Evolutionary conservation across 2,888 invertebrate genomes (phyloP).

Genomic region (Meiosimyza platycephala): DNA sequence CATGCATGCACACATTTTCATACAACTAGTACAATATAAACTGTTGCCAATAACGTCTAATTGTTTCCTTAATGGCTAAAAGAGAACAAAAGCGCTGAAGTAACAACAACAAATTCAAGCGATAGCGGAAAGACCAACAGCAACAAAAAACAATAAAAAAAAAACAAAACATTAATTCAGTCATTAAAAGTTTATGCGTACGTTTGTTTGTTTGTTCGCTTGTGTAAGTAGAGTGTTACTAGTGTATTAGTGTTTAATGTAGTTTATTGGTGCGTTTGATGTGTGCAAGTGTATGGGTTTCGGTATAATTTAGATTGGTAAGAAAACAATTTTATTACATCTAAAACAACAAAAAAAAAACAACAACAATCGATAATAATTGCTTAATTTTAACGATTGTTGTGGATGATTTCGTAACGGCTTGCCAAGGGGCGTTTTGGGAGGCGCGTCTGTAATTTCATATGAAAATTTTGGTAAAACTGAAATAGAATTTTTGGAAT

Average conservation of each 20-base stretch:
- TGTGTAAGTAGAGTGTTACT: not conserved
- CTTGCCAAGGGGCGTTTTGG: not conserved
- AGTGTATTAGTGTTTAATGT: not conserved
- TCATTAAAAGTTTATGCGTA: slow-evolving; percentile 14
- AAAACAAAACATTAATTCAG: slow-evolving; percentile 6
- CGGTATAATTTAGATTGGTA: not conserved
- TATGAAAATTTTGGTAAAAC: too few relatives aligned
- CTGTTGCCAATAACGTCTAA: slow-evolving; percentile 9
- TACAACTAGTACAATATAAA: not conserved
- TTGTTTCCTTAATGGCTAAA: slow-evolving; percentile 12
- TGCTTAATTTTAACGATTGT: not conserved
- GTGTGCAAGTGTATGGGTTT: too few relatives aligned
- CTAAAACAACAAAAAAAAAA: not conserved
- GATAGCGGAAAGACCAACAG: too few relatives aligned
- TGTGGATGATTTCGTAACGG: not conserved
- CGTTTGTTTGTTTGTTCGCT: too few relatives aligned
- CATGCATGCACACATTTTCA: not conserved
- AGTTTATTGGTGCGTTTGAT: not conserved
- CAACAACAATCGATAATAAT: slow-evolving; percentile 12
- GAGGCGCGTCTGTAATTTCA: not conserved
- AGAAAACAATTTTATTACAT: slow-evolving; percentile 11
- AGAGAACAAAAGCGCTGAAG: not conserved
- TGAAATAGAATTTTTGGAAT: too few relatives aligned
- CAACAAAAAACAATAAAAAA: not conserved
- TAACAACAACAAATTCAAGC: too few relatives aligned